These are phyloP conservation scores for Simalia tracyae DNA, from an alignment of 2,797 vertebrate species.

Conservation along the genomic window DNA sequence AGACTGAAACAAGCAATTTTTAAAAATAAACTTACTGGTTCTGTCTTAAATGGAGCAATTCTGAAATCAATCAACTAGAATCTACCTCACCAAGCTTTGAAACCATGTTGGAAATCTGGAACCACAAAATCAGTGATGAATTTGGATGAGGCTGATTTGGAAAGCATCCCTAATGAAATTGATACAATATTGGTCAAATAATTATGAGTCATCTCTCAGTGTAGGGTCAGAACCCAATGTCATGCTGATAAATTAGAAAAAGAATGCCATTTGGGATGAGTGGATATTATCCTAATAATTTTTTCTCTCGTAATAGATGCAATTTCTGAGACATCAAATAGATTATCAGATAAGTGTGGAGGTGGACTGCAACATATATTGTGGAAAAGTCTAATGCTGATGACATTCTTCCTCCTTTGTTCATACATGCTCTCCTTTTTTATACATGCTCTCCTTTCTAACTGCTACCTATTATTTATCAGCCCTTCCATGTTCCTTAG, in stretches of 20 bases:
- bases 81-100: not conserved
- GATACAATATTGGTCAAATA: not conserved
- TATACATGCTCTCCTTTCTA: not conserved
- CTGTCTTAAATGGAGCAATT: not conserved
- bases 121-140: not conserved
- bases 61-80: not conserved
- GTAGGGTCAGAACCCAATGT: not conserved
- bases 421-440: not conserved
- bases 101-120: not conserved
- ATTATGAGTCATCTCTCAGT: not conserved
- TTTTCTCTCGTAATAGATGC: not conserved
- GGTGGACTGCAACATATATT: not conserved
- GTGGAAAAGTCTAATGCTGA: not conserved
- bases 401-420: not conserved
- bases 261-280: not conserved
- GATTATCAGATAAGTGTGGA: not conserved
- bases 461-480: not conserved
- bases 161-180: not conserved
- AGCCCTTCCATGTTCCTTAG: not conserved
- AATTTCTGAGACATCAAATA: not conserved
- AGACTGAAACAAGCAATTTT: not conserved
- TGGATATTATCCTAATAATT: not conserved
- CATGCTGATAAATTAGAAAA: not conserved
- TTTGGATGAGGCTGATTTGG: not conserved
- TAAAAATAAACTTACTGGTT: not conserved